Conservation (phyloP, 2,888 invertebrate species). For the Gandaritis pyraliata region DNA sequence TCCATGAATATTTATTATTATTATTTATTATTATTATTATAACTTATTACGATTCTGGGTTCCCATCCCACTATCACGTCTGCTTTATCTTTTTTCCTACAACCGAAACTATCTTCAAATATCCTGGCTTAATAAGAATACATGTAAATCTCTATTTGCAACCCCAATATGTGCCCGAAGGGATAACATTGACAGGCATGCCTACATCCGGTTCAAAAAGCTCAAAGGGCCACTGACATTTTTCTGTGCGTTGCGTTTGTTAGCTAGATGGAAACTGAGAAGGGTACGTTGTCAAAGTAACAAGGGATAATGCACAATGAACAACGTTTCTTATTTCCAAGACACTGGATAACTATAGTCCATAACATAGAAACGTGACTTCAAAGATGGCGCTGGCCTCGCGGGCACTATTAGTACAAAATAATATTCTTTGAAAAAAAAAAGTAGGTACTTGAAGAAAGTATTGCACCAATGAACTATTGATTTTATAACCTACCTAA, state of each 20-base stretch:
- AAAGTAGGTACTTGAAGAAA: not conserved
- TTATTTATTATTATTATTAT: too few relatives aligned
- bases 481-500: too few relatives aligned
- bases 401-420: slow-evolving; percentile 36
- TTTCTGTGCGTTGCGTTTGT: slow-evolving; percentile 62
- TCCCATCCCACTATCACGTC: not conserved
- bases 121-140: not conserved
- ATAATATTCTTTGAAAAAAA: slow-evolving; percentile 20
- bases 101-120: not conserved
- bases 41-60: too few relatives aligned
- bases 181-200: slow-evolving; percentile 45
- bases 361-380: slow-evolving; percentile 39
- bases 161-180: slow-evolving; percentile 28
- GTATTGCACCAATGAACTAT: too few relatives aligned
- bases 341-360: slow-evolving; percentile 60
- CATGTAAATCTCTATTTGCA: slow-evolving; percentile 19
- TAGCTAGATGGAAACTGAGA: slow-evolving; percentile 65
- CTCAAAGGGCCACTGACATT: slow-evolving; percentile 52
- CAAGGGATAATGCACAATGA: slow-evolving; percentile 69
- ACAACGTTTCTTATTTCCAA: slow-evolving; percentile 62
- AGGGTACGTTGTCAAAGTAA: slow-evolving; percentile 74
- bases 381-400: slow-evolving; percentile 45
- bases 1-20: too few relatives aligned
- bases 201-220: slow-evolving; percentile 47
- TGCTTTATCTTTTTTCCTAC: not conserved